These are phyloP conservation scores for Rousettus madagascariensis DNA, from an alignment of 2,797 vertebrate genomes.

Conservation along the genomic window DNA sequence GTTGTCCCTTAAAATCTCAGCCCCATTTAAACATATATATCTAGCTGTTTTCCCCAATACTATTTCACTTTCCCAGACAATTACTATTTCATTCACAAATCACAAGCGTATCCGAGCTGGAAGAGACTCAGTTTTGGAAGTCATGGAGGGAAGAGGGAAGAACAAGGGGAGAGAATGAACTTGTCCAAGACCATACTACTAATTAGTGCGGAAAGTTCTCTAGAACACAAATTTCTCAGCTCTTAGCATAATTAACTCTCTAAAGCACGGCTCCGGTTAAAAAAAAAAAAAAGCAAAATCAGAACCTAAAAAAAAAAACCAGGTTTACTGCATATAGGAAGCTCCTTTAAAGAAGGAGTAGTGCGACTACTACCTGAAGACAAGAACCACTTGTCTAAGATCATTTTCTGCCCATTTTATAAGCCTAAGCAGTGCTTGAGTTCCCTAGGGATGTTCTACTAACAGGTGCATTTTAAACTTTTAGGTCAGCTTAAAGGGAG, in stretches of 20 bases:
- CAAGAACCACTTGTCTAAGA: not conserved
- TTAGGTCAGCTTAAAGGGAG: not conserved
- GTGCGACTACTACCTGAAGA: not conserved
- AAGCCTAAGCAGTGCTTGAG: not conserved
- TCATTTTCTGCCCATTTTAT: not conserved
- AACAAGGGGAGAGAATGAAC: not conserved
- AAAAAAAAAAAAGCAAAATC: not conserved
- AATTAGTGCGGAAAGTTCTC: not conserved
- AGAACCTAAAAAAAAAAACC: not conserved
- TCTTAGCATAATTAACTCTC: not conserved
- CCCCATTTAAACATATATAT: not conserved
- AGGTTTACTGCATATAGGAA: not conserved
- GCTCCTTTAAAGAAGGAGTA: not conserved
- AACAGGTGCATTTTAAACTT: constrained; percentile 50
- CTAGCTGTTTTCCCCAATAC: not conserved
- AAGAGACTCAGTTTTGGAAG: not conserved
- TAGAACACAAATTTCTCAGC: constrained; percentile 43
- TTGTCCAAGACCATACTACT: not conserved
- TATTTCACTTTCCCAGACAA: constrained; percentile 60
- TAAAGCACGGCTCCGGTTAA: not conserved
- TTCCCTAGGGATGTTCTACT: not conserved
- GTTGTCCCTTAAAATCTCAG: constrained; percentile 6
- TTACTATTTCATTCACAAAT: constrained; percentile 42
- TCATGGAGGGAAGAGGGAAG: not conserved
- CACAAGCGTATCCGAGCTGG: not conserved